Percentiles rank a stretch among this genome's conserved stretches.
phyloP scores from a whole-genome alignment of 2,888 invertebrate species.

The Oscheius sp. region DNA sequence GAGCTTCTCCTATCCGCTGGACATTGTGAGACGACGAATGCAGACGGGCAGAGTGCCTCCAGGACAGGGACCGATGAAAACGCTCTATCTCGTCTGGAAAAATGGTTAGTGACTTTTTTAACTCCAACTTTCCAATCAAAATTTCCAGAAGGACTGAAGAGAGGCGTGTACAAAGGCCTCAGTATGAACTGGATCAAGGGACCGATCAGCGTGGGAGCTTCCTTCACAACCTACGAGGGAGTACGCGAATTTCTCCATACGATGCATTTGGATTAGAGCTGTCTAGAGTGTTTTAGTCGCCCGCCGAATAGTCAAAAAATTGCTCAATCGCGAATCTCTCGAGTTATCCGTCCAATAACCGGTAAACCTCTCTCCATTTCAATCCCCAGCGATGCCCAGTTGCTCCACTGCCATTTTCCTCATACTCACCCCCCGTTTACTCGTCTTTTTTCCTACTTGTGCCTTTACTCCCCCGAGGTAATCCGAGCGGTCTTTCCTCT shows the following conservation, averaged over 20 bases:
- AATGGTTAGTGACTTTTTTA: conserved; percentile 64
- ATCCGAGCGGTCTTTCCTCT: conserved; percentile 26
- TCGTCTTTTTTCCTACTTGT: neutral
- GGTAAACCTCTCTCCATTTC: neutral
- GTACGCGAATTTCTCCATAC: conserved; percentile 36
- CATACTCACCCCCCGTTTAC: neutral
- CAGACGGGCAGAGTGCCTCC: conserved; percentile 77
- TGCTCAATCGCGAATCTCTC: neutral
- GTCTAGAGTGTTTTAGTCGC: neutral
- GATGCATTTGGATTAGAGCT: conserved; percentile 12
- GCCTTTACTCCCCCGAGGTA: neutral
- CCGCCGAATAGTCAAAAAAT: neutral
- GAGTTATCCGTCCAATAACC: too few relatives aligned
- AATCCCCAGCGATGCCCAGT: neutral
- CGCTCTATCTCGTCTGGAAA: conserved; percentile 47
- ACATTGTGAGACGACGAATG: conserved; percentile 83
- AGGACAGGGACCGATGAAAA: conserved; percentile 78
- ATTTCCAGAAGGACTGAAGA: conserved; percentile 83
- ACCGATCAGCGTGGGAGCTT: conserved; percentile 85
- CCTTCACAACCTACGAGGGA: conserved; percentile 91
- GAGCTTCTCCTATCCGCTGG: conserved; percentile 93
- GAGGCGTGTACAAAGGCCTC: conserved; percentile 96
- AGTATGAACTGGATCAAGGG: conserved; percentile 96
- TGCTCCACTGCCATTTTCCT: neutral
- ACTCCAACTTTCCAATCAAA: conserved; percentile 36